Evolutionary conservation across 2,797 vertebrate species (phyloP).

Genomic region (Phoxinus dragarum): DNA sequence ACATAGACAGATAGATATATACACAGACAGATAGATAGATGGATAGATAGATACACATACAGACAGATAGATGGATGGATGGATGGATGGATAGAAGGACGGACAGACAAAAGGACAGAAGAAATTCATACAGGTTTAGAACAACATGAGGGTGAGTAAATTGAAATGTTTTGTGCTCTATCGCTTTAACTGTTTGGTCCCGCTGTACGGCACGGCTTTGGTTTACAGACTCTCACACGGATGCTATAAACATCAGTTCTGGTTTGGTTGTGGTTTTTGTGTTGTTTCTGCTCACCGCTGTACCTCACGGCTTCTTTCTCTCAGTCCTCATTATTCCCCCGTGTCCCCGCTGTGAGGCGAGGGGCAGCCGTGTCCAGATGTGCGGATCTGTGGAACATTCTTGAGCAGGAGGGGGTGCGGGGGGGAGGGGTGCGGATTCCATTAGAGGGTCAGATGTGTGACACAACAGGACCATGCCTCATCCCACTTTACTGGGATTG

Average conservation of each 20-base stretch:
- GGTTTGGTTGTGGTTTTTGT: neutral
- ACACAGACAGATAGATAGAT: accelerated
- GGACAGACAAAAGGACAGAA: too few relatives aligned
- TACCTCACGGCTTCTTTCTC: neutral
- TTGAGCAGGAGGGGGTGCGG: slow-evolving; percentile 26
- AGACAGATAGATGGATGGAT: accelerated
- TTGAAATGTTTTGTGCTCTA: neutral
- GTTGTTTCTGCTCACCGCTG: neutral
- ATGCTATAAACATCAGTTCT: slow-evolving; percentile 1
- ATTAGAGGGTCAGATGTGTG: slow-evolving; percentile 36
- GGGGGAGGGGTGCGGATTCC: slow-evolving; percentile 21
- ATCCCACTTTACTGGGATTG: slow-evolving; percentile 16
- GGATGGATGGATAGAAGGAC: accelerated
- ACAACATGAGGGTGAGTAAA: neutral
- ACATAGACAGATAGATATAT: accelerated
- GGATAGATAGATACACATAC: accelerated
- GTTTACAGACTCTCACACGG: neutral
- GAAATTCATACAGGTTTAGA: neutral
- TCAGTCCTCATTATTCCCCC: neutral
- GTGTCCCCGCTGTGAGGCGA: slow-evolving; percentile 4
- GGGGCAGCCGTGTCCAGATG: slow-evolving; percentile 60
- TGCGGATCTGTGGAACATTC: slow-evolving; percentile 30
- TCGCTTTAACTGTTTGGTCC: neutral
- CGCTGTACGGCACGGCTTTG: neutral
- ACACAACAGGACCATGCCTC: slow-evolving; percentile 28